Evolutionary conservation across 2,888 invertebrate genomes (phyloP).

Genomic region (Venustoraphidia nigricollis): DNA sequence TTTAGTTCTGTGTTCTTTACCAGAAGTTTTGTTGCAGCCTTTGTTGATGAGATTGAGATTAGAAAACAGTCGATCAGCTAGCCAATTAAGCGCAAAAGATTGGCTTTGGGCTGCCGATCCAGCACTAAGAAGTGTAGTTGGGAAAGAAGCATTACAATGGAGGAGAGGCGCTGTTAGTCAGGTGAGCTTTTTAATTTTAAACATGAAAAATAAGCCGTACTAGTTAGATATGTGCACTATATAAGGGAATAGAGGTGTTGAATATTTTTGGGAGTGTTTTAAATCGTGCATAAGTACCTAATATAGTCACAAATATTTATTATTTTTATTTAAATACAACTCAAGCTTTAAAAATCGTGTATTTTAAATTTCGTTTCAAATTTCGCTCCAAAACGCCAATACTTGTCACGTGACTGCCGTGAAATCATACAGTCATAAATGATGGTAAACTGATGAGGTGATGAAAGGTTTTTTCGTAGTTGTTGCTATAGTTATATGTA

Average conservation of each 20-base stretch:
- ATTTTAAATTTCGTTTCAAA: too few species aligned
- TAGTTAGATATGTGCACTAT: background rate
- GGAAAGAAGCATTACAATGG: constrained; percentile 76
- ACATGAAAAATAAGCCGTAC: background rate
- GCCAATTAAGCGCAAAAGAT: constrained; percentile 41
- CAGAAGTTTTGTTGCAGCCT: constrained; percentile 64
- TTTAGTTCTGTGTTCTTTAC: constrained; percentile 63
- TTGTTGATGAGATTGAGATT: constrained; percentile 54
- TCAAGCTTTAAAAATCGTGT: too few species aligned
- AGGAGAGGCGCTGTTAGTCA: constrained; percentile 41
- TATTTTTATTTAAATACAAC: too few species aligned
- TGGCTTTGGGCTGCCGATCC: constrained; percentile 62
- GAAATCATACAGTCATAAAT: too few species aligned
- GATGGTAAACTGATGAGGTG: too few species aligned
- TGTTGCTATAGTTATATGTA: too few species aligned
- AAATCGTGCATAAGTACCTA: too few species aligned
- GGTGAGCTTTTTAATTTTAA: constrained; percentile 19
- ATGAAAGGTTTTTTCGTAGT: too few species aligned
- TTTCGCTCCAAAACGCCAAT: too few species aligned
- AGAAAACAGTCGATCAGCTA: constrained; percentile 35
- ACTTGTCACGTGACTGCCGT: too few species aligned
- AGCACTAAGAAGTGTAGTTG: constrained; percentile 63
- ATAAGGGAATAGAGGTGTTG: background rate
- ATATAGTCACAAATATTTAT: too few species aligned
- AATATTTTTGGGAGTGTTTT: too few species aligned